phyloP scores from a whole-genome alignment of 1,140 invertebrate species.

The Cyphomyrmex costatus region DNA sequence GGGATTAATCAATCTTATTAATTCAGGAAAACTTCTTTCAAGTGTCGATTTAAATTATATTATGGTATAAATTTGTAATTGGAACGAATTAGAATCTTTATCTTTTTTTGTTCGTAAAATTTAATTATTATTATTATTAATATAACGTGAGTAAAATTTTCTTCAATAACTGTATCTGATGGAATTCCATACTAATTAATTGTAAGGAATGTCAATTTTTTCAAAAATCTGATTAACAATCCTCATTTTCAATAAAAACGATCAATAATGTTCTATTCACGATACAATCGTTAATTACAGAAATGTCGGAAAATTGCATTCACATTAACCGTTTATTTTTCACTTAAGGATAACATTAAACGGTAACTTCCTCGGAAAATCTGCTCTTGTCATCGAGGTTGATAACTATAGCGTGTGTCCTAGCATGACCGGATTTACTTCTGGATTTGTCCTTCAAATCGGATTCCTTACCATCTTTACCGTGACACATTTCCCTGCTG shows the following conservation, averaged over 20 bases:
- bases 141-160: slow-evolving; percentile 14
- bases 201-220: not conserved
- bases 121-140: not conserved
- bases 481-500: slow-evolving; percentile 82
- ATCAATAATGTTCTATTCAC: not conserved
- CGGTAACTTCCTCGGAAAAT: slow-evolving; percentile 93
- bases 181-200: slow-evolving; percentile 1
- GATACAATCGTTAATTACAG: not conserved
- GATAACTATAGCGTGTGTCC: slow-evolving; percentile 91
- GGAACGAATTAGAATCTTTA: slow-evolving; percentile 10
- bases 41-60: slow-evolving; percentile 21
- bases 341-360: slow-evolving; percentile 85
- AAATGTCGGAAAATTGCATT: slow-evolving; percentile 3
- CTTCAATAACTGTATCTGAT: slow-evolving; percentile 3
- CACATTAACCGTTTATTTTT: slow-evolving; percentile 32
- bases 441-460: slow-evolving; percentile 79
- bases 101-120: not conserved
- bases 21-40: not conserved
- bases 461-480: slow-evolving; percentile 66
- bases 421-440: slow-evolving; percentile 89
- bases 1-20: slow-evolving; percentile 1
- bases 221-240: slow-evolving; percentile 12
- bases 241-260: not conserved
- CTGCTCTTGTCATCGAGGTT: slow-evolving; percentile 93
- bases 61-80: slow-evolving; percentile 24